A percentile compares a stretch with the other conserved stretches of the same genome.
phyloP scores from a whole-genome alignment of 2,797 vertebrate genomes.

The Pteronotus mesoamericanus region DNA sequence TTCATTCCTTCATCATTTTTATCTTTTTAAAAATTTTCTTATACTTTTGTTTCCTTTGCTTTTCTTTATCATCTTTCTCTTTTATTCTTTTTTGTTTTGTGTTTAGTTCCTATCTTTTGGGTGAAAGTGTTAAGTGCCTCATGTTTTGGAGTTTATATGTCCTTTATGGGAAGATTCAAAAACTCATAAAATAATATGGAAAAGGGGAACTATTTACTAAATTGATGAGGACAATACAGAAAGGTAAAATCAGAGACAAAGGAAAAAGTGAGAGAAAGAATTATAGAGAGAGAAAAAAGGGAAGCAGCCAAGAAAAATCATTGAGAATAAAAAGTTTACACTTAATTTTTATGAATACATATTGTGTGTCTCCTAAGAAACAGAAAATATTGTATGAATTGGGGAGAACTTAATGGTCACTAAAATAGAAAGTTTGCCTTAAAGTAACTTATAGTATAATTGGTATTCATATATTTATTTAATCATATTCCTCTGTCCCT shows the following conservation, averaged over 20 bases:
- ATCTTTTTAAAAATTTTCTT: neutral
- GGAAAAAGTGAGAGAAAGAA: neutral
- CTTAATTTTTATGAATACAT: neutral
- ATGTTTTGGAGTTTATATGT: neutral
- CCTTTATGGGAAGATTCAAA: neutral
- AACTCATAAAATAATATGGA: neutral
- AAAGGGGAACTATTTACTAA: neutral
- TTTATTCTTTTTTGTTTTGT: neutral
- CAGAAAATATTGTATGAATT: neutral
- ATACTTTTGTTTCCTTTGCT: fast-evolving
- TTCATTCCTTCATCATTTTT: neutral
- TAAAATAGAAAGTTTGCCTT: neutral
- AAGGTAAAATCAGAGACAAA: neutral
- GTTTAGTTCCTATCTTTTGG: neutral
- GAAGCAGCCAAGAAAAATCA: neutral
- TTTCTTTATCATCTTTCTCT: neutral
- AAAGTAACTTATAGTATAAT: neutral
- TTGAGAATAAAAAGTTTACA: neutral
- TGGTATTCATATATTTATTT: neutral
- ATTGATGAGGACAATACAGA: neutral
- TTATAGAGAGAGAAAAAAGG: neutral
- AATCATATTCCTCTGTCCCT: neutral
- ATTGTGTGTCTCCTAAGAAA: neutral
- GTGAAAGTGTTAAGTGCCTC: neutral
- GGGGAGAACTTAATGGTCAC: neutral